Evolutionary conservation across 2,797 vertebrate species (phyloP).

Genomic region (Cynodonichthys magdalenae): DNA sequence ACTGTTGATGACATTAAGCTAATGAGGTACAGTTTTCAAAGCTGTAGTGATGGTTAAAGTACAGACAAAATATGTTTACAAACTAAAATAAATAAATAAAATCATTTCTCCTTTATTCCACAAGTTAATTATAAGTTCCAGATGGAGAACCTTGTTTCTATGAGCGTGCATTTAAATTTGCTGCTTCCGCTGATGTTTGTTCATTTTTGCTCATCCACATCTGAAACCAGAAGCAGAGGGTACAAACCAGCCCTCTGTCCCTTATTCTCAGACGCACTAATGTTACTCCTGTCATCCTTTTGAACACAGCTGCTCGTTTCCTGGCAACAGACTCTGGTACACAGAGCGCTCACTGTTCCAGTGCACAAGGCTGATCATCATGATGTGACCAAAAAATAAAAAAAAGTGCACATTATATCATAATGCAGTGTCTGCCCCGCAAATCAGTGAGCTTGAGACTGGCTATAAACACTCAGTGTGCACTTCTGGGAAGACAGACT

Average conservation of each 20-base stretch:
- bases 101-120: background rate
- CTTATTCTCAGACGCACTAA: conserved; percentile 9
- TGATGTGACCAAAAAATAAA: conserved; percentile 4
- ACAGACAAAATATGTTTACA: no score
- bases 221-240: background rate
- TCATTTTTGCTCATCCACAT: background rate
- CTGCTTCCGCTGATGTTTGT: background rate
- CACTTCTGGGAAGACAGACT: background rate
- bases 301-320: conserved; percentile 56
- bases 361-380: conserved; percentile 31
- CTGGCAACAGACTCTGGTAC: conserved; percentile 62
- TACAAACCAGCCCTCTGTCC: conserved; percentile 1
- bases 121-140: conserved; percentile 12
- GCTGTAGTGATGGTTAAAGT: conserved; percentile 11
- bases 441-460: background rate
- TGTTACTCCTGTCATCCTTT: conserved; percentile 39
- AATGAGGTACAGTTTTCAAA: background rate
- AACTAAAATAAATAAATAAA: no score
- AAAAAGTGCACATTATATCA: background rate
- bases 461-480: background rate
- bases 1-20: background rate
- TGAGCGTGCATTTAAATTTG: background rate
- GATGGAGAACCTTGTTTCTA: background rate
- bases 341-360: conserved; percentile 28
- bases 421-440: background rate